Base-by-base conservation (phyloP, 2,888 invertebrate species). In the Drosophila hawaiiensis region DNA sequence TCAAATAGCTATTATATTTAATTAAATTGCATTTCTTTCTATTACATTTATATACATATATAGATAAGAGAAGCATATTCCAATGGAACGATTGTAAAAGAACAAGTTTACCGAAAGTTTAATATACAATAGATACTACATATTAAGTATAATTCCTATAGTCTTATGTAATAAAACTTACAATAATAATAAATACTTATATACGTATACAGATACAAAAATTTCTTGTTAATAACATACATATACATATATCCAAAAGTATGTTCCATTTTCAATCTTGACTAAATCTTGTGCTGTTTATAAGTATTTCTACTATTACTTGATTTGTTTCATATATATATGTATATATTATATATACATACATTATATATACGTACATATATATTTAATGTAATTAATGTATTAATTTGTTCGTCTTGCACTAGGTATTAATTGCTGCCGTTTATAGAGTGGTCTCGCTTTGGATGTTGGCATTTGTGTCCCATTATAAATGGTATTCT, bases 81-180 rank as follows among this genome's bases (percentile, higher is more conserved):
- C 61, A 80, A 78, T 73, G 81, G 77, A 80, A 73, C 67, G 70
- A 80, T 72, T 86, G 69, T 77, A 85, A 78, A 54, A 74, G 72
- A 85, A 73, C 50, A 33, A 70, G 78, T 75, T 86, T 76, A 68
- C 56, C 54, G 49, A 52, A 50, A 53, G 60, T 55, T 62, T 33
- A 64, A 68, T 58, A 77, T 73, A 83, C 33, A 70, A 47, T 63
- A 76, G 53, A 75, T 55, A 69, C 39, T 75, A 72, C 35, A 50
- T 70, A 78, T 73, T 83, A 72, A 82, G 62, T 68, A 60, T 89
- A 83, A 78, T 81, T 87, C 88, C 90, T 84, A 89, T 87, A 84
- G 90, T 76, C 73, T 65, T 81, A 87, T 76, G 49, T 78, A 78
- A 83, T 74, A 78, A 80, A 69, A 75, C 43, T 71, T 73, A 70